A percentile compares a stretch with the other conserved stretches of the same genome.
Conservation (phyloP, 2,888 invertebrate genomes). For the Oscheius myriophilus region DNA sequence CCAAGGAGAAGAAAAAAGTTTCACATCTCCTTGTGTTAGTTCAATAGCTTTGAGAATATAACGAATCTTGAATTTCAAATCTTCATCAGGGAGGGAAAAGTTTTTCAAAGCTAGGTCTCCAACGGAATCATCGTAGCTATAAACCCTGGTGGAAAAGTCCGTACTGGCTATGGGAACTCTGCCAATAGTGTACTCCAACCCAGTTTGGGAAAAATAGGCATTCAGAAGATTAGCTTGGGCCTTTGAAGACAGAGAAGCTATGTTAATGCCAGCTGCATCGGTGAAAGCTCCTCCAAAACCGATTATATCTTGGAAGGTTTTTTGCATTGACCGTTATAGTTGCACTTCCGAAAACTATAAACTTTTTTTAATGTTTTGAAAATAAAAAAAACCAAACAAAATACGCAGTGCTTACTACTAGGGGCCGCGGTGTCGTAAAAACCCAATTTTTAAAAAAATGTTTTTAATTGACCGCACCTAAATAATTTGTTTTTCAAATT, state of each 20-base stretch:
- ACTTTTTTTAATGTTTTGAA: neutral
- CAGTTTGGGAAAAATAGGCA: constrained; percentile 70
- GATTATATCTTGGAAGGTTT: constrained; percentile 78
- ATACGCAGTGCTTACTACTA: neutral
- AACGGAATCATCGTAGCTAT: constrained; percentile 81
- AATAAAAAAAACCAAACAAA: neutral
- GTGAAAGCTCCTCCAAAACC: constrained; percentile 91
- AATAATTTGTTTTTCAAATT: too few species aligned
- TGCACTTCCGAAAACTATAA: constrained; percentile 1
- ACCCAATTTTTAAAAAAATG: too few species aligned
- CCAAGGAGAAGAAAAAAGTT: constrained; percentile 75
- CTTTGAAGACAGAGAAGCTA: constrained; percentile 29
- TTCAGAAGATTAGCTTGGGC: constrained; percentile 9
- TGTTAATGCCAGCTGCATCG: constrained; percentile 72
- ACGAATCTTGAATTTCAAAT: constrained; percentile 75
- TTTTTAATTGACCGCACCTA: too few species aligned
- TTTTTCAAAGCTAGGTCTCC: constrained; percentile 74
- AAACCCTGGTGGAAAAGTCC: constrained; percentile 84
- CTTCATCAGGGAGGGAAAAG: constrained; percentile 79
- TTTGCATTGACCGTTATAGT: constrained; percentile 34
- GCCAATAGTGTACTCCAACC: constrained; percentile 82
- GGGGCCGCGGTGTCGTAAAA: neutral
- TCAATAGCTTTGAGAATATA: constrained; percentile 49
- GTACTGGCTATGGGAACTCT: constrained; percentile 85
- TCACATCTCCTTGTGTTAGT: constrained; percentile 51